A percentile compares a stretch with the other conserved stretches of the same genome.
phyloP scores from a whole-genome alignment of 1,140 invertebrate genomes.

The Apis mellifera region Amel_HAv3.1 CM009940.2:8233501-8234000 shows the following conservation, averaged over 20 bases:
- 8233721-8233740: conserved; percentile 69
- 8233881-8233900: conserved; percentile 58
- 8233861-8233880: conserved; percentile 36
- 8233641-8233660: not conserved
- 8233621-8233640: not conserved
- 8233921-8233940: not conserved
- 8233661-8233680: not conserved
- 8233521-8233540: not conserved
- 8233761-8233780: conserved; percentile 57
- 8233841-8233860: not conserved
- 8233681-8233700: conserved; percentile 71
- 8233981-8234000: conserved; percentile 78
- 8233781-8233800: conserved; percentile 52
- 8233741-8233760: conserved; percentile 76
- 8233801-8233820: conserved; percentile 67
- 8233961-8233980: conserved; percentile 53
- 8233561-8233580: not conserved
- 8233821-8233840: conserved; percentile 68
- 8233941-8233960: conserved; percentile 22
- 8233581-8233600: conserved; percentile 49
- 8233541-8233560: not conserved
- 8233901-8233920: conserved; percentile 38
- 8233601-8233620: conserved; percentile 60
- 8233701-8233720: conserved; percentile 64
- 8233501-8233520: not conserved